Base-by-base conservation (phyloP, 1,140 invertebrate genomes). In the Sinonovacula constricta region DNA sequence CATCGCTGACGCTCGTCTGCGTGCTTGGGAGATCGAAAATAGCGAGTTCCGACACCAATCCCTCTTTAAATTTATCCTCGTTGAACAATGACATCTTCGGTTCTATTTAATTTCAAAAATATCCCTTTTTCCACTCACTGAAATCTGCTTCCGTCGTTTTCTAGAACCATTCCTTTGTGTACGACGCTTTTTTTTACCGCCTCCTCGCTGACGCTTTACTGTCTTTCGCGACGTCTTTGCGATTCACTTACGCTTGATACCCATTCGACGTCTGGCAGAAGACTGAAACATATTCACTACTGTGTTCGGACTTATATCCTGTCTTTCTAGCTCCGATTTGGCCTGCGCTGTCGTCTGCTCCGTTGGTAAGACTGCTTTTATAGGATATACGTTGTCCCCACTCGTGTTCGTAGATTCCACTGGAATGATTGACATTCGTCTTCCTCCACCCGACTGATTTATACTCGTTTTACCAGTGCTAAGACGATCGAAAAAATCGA, bases 281-380 rank as follows among this genome's bases (percentile, higher is more conserved):
- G 68, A 75, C 45, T 34, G 39, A 45, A 36, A 31, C 60, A 65
- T 75, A 12, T 34, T 36, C 7, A 39, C 33, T 3, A 54, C 33
- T 24, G 22, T 56, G 22, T 33, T 22, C 36, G 62, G 63, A 66
- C 51, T 74, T 66, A 57, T 74, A 45, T 74, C 56, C 56, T 74
- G 10, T n/a, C 39, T n/a, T 26, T 39, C 56, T 59, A 68, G 53
- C 30, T 80, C 69, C 28, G 36, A 45, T 69, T 80, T 72, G 26
- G 66, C 79, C 30, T 63, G 65, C 18, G 72, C 70, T 31, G 66
- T 66, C 54, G 49, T 75, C 65, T 80, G 79, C 51, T 75, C 65
- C 14, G 51, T 26, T 24, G 79, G 79, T 33, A 72, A 75, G 10
- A 80, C 59, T 14, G 72, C 36, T 22, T 80, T 31, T 26, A 67